These are phyloP conservation scores for Tetranychus truncatus DNA, from an alignment of 2,888 invertebrate genomes.

Conservation along the genomic window DNA sequence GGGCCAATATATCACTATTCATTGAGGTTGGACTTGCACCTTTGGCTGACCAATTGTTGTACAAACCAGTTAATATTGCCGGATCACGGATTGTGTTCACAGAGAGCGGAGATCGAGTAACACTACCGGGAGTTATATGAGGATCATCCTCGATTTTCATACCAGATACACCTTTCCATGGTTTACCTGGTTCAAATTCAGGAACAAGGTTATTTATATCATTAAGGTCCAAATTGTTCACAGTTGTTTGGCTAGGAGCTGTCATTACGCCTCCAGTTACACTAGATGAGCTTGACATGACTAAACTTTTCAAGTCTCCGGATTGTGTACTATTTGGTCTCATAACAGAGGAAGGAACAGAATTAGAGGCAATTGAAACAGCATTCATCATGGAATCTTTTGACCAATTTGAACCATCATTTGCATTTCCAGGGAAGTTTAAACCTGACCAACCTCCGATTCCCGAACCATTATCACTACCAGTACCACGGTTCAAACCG, in stretches of 20 bases:
- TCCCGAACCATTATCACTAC: background rate
- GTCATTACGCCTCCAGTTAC: background rate
- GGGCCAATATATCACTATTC: slow-evolving; percentile 36
- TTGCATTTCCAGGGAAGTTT: background rate
- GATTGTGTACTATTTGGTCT: background rate
- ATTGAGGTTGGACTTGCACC: slow-evolving; percentile 39
- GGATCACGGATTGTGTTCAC: slow-evolving; percentile 47
- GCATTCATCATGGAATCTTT: slow-evolving; percentile 4
- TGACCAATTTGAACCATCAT: slow-evolving; percentile 3
- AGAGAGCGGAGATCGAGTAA: slow-evolving; percentile 44
- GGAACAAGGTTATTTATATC: slow-evolving; percentile 72
- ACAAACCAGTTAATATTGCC: slow-evolving; percentile 42
- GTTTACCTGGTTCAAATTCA: slow-evolving; percentile 94
- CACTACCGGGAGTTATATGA: slow-evolving; percentile 70
- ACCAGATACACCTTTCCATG: slow-evolving; percentile 64
- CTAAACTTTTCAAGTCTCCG: background rate
- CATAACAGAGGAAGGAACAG: background rate
- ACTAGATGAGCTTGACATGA: background rate
- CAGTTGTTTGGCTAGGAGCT: background rate
- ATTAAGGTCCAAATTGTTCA: slow-evolving; percentile 33
- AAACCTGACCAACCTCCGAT: background rate
- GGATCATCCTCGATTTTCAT: slow-evolving; percentile 92
- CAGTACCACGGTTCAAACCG: slow-evolving; percentile 10
- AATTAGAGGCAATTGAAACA: background rate
- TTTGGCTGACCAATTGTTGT: slow-evolving; percentile 46